Evolutionary conservation across 2,888 invertebrate genomes (phyloP).

Genomic region (Agrilus biguttatus): DNA sequence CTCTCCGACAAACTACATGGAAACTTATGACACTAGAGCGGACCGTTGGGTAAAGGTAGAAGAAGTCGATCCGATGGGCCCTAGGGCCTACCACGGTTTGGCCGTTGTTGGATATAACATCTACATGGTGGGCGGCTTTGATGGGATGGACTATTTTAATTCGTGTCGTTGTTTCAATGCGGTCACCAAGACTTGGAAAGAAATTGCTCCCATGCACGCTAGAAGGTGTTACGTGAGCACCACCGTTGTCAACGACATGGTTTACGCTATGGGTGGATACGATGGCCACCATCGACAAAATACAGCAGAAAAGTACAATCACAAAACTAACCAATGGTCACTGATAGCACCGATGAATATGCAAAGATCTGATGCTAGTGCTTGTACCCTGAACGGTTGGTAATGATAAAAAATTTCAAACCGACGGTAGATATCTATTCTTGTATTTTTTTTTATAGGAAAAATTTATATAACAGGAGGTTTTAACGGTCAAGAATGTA

Average conservation of each 20-base stretch:
- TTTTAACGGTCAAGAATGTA: constrained; percentile 82
- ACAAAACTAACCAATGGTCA: constrained; percentile 76
- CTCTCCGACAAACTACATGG: constrained; percentile 62
- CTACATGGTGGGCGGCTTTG: constrained; percentile 85
- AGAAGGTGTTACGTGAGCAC: constrained; percentile 79
- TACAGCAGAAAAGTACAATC: constrained; percentile 75
- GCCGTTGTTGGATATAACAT: constrained; percentile 74
- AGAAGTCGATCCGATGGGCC: constrained; percentile 69
- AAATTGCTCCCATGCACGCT: constrained; percentile 82
- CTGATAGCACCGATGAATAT: constrained; percentile 77
- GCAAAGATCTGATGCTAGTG: constrained; percentile 81
- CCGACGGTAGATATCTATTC: background rate
- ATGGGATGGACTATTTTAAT: constrained; percentile 67
- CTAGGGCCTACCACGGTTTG: constrained; percentile 87
- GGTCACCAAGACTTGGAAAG: constrained; percentile 69
- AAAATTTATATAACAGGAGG: constrained; percentile 76
- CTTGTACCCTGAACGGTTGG: constrained; percentile 66
- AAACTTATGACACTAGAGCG: constrained; percentile 79
- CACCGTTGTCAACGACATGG: constrained; percentile 57
- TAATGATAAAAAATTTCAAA: background rate
- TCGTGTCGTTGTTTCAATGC: constrained; percentile 71
- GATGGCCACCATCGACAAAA: constrained; percentile 77
- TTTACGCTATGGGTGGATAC: constrained; percentile 82
- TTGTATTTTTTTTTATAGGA: constrained; percentile 30
- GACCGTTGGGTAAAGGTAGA: constrained; percentile 78